Percentiles rank a stretch among this genome's conserved stretches.
phyloP scores from a whole-genome alignment of 2,113 vertebrate species.

The Epinephelus cyanopodus region DNA sequence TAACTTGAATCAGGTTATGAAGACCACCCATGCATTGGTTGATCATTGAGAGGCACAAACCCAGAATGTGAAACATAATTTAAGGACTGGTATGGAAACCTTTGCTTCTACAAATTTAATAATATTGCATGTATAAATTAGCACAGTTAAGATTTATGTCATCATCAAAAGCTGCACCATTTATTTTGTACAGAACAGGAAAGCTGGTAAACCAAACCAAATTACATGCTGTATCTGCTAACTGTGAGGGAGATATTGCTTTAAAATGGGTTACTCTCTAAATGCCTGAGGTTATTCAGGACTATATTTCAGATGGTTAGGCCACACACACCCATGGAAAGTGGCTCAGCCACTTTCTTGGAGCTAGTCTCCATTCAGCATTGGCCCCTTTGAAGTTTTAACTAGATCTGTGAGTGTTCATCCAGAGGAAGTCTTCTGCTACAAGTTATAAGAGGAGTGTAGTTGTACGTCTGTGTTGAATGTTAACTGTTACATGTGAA shows the following conservation, averaged over 20 bases:
- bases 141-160: slow-evolving; percentile 30
- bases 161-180: slow-evolving; percentile 24
- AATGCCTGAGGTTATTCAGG: slow-evolving; percentile 61
- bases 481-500: background rate
- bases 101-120: background rate
- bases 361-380: slow-evolving; percentile 58
- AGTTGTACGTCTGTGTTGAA: background rate
- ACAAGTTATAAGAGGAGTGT: slow-evolving; percentile 28
- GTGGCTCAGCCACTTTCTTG: slow-evolving; percentile 69
- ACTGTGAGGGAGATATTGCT: slow-evolving; percentile 30
- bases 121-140: slow-evolving; percentile 4
- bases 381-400: slow-evolving; percentile 73
- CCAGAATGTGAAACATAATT: background rate
- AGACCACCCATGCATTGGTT: slow-evolving; percentile 37
- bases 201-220: slow-evolving; percentile 49
- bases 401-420: slow-evolving; percentile 52
- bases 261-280: slow-evolving; percentile 41
- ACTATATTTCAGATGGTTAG: slow-evolving; percentile 67
- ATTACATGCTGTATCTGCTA: slow-evolving; percentile 35
- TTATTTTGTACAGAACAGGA: slow-evolving; percentile 49
- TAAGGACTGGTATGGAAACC: background rate
- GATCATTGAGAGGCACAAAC: slow-evolving; percentile 10
- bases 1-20: slow-evolving; percentile 55
- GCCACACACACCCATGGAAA: slow-evolving; percentile 68
- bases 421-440: slow-evolving; percentile 48